Conservation (phyloP, 1,140 invertebrate species). For the Tachypleus tridentatus region DNA sequence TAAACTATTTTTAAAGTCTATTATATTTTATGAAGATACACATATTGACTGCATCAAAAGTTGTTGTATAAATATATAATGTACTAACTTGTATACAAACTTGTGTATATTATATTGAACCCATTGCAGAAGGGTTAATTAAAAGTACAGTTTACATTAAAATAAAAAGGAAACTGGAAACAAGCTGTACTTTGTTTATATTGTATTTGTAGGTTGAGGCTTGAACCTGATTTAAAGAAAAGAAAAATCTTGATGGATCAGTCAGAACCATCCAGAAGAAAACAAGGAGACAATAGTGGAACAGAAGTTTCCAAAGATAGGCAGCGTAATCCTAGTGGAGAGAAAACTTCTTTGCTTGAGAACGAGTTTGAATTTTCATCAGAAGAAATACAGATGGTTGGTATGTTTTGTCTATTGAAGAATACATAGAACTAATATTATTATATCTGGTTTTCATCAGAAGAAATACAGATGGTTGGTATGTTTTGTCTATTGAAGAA, state of each 20-base stretch:
- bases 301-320: conserved; percentile 20
- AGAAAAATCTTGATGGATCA: background rate
- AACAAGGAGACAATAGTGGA: background rate
- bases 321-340: conserved; percentile 25
- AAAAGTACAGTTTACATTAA: too few species aligned
- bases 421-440: too few species aligned
- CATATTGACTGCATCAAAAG: too few species aligned
- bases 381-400: conserved; percentile 77
- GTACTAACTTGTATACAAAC: too few species aligned
- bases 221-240: conserved; percentile 16
- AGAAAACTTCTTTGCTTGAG: too few species aligned
- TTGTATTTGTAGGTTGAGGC: conserved; percentile 9
- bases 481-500: background rate
- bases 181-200: background rate
- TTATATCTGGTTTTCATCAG: conserved; percentile 45
- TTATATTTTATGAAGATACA: too few species aligned
- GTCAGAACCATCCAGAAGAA: background rate
- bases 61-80: too few species aligned
- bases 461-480: conserved; percentile 72
- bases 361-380: conserved; percentile 49
- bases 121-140: too few species aligned
- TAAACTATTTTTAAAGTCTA: too few species aligned
- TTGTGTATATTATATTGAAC: too few species aligned
- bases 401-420: background rate
- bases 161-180: too few species aligned